These are phyloP conservation scores for Torymus texanus DNA, from an alignment of 2,888 invertebrate species.

Conservation along the genomic window DNA sequence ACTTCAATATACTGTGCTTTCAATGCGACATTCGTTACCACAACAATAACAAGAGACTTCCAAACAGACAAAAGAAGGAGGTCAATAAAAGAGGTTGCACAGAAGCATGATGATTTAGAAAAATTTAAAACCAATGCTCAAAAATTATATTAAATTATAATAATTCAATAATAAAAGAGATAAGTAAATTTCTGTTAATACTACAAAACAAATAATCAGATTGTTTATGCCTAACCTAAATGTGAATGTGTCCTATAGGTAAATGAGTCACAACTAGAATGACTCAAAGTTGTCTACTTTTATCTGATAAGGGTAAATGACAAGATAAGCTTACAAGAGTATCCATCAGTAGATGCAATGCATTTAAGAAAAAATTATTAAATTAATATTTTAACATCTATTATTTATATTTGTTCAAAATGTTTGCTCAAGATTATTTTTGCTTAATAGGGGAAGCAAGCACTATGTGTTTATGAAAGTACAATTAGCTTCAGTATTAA, in stretches of 20 bases:
- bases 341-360: conserved; percentile 50
- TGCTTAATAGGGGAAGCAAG: conserved; percentile 3
- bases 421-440: background rate
- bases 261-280: conserved; percentile 42
- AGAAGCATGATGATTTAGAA: conserved; percentile 6
- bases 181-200: conserved; percentile 10
- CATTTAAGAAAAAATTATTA: conserved; percentile 47
- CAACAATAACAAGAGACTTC: conserved; percentile 33
- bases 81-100: conserved; percentile 24
- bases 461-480: background rate
- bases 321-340: conserved; percentile 54
- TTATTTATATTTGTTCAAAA: conserved; percentile 23
- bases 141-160: conserved; percentile 10
- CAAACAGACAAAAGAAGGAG: conserved; percentile 27
- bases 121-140: conserved; percentile 28
- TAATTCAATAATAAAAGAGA: conserved; percentile 5
- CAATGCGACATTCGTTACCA: conserved; percentile 4
- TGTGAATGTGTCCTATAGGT: conserved; percentile 31
- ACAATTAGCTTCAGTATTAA: no score
- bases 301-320: conserved; percentile 50
- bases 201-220: conserved; percentile 26
- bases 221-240: conserved; percentile 23
- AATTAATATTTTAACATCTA: conserved; percentile 37
- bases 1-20: conserved; percentile 14
- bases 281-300: conserved; percentile 46